phyloP scores from a whole-genome alignment of 1,140 invertebrate species.

The Caenorhabditis elegans region WBcel235 BX284604.4:9391501-9392000 shows the following conservation, averaged over 20 bases:
- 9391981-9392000: constrained; percentile 44
- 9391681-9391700: neutral
- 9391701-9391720: neutral
- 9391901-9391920: constrained; percentile 8
- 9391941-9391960: constrained; percentile 52
- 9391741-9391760: neutral
- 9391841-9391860: constrained; percentile 65
- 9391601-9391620: neutral
- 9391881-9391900: constrained; percentile 58
- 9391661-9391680: neutral
- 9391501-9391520: neutral
- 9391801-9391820: constrained; percentile 1
- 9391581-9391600: neutral
- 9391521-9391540: neutral
- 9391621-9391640: neutral
- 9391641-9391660: neutral
- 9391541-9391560: constrained; percentile 4
- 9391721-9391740: neutral
- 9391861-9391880: constrained; percentile 62
- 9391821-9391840: constrained; percentile 57
- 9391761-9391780: neutral
- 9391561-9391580: neutral
- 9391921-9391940: constrained; percentile 35
- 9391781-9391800: constrained; percentile 12
- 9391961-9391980: constrained; percentile 25